Base-by-base conservation (phyloP, 2,113 vertebrate genomes). In the Hypanus sabinus region DNA sequence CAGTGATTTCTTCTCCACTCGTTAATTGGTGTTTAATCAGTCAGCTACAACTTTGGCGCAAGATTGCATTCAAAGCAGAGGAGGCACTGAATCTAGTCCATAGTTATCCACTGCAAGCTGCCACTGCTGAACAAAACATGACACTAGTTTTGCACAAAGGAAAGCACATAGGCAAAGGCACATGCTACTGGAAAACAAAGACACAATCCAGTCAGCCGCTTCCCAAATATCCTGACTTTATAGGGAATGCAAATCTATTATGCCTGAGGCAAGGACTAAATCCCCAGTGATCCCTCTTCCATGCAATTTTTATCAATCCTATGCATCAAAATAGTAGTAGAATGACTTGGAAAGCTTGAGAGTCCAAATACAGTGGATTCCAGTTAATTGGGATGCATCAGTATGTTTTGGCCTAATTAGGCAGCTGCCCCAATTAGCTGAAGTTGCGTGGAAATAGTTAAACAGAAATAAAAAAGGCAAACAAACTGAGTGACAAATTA, bases 1-100 rank as follows among this genome's bases (percentile, higher is more conserved):
- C 85, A 20, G 60, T 65, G 60, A 33, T 68, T 90, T 20, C n/a
- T 33, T 24, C 60, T 65, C 85, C 8, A 18, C 62, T 90, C 57
- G 38, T 90, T 90, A 65, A 90, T 90, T 65, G 60, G 60, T 90
- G 30, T 90, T 90, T 20, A 90, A 90, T 90, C 60, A 90, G n/a
- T 90, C 85, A 3, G 30, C 33, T n/a, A 18, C 85, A n/a, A 68
- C 85, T 33, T 33, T 20, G 14, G 60, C 38, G 85, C 85, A 33
- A 60, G 60, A 90, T 65, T 65, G 85, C 85, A 33, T 65, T 65
- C 60, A 65, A 33, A 65, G 85, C 85, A 62, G 60, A 65, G 30
- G 62, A 65, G 85, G 85, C 85, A 90, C 85, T 65, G 57, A 90
- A 90, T 65, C 60, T 16, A 65, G 30, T 90, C 85, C 62, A 18